Evolutionary conservation across 2,888 invertebrate genomes (phyloP), one percentile per base, ranked within the genome.

Genomic region (Serripes groenlandicus): DNA sequence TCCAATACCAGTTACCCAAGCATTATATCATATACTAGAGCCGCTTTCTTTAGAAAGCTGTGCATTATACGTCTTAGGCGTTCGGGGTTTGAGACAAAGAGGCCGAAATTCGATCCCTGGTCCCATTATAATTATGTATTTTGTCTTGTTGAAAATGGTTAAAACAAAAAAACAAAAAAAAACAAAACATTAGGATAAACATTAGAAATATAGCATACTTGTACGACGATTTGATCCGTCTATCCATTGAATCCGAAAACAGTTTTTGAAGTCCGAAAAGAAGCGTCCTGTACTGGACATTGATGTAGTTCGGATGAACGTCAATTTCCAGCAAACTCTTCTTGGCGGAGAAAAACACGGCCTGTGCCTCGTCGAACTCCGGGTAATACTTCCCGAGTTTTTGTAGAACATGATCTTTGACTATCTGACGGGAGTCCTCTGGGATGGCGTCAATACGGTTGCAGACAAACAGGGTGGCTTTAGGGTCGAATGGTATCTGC

Each of bases 401-500:
- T 49, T 69, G 66, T 0, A 90, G 58, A 21, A 89, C 90, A 62
- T 91, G 87, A 0, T 84, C 71, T 69, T 88, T 88, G 1, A 93
- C 92, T 0, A 70, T 70, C 0, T 86, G 78, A 60, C 84, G 75
- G 0, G 76, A 74, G 3, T 88, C 84, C 3, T 86, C 84, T n/a
- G 73, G 80, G 5, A 93, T 86, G 23, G 88, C 85, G 77, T 93
- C 93, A 90, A 92, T 92, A 21, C 92, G 76, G 81, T 93, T 92
- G 66, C 92, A 92, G 3, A 93, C 89, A 81, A 93, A 93, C 66
- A 93, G 82, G 32, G 93, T 91, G n/a, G 92, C 86, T 42, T 87
- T 81, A 0, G 92, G 90, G 77, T 93, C 90, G 73, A 92, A 91
- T 32, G 80, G 74, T 18, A 81, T 35, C 4, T 66, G 34, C 28